These are phyloP conservation scores for Pegoplata infirma DNA, from an alignment of 2,888 invertebrate genomes.

Conservation along the genomic window DNA sequence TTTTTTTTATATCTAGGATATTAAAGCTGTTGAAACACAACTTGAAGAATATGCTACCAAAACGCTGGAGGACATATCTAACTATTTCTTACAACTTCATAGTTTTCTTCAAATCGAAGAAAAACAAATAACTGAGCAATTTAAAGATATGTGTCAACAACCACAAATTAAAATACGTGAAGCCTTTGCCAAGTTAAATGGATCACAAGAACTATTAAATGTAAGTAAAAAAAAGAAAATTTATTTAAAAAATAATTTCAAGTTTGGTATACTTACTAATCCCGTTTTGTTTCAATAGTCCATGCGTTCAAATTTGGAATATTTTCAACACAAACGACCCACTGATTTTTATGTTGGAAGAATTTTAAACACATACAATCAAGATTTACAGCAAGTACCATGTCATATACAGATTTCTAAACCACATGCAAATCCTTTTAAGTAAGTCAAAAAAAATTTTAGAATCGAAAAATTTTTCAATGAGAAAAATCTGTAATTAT, in stretches of 20 bases:
- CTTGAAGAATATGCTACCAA: constrained; percentile 70
- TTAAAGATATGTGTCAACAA: constrained; percentile 67
- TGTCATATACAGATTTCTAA: constrained; percentile 66
- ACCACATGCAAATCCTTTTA: constrained; percentile 68
- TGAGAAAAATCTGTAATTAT: too few species aligned
- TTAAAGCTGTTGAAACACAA: constrained; percentile 68
- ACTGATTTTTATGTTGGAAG: constrained; percentile 66
- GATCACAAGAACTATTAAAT: constrained; percentile 67
- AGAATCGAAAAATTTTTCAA: too few species aligned
- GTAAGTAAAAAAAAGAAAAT: constrained; percentile 63
- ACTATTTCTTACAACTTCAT: constrained; percentile 72
- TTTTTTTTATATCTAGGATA: constrained; percentile 67
- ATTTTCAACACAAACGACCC: constrained; percentile 61
- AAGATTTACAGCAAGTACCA: constrained; percentile 70
- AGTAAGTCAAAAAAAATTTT: constrained; percentile 63
- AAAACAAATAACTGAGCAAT: constrained; percentile 66
- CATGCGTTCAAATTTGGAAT: constrained; percentile 65
- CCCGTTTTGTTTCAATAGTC: constrained; percentile 58
- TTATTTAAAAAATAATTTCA: neutral
- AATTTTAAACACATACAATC: constrained; percentile 60
- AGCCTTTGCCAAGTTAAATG: constrained; percentile 66
- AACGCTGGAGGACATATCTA: constrained; percentile 68
- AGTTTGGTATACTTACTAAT: neutral
- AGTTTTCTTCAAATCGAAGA: constrained; percentile 73
- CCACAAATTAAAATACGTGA: constrained; percentile 69